Percentiles rank a stretch among this genome's conserved stretches.
phyloP scores from a whole-genome alignment of 2,113 vertebrate species.

The Callocephalon fimbriatum region DNA sequence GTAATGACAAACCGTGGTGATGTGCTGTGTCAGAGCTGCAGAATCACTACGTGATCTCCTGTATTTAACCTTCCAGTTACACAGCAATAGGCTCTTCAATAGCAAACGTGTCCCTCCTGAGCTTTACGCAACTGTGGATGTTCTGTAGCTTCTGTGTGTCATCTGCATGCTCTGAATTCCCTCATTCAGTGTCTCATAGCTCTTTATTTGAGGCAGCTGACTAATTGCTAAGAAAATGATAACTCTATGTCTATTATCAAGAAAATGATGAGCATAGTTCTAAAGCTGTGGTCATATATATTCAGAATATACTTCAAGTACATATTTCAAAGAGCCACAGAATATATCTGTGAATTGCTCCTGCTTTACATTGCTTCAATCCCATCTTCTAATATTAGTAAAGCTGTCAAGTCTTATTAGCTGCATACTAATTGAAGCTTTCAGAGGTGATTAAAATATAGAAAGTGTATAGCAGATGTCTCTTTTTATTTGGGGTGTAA shows the following conservation, averaged over 20 bases:
- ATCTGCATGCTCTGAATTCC: background rate
- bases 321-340: background rate
- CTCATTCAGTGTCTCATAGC: background rate
- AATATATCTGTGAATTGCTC: background rate
- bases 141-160: background rate
- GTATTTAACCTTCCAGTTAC: background rate
- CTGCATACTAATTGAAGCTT: background rate
- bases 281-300: background rate
- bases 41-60: accelerated
- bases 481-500: background rate
- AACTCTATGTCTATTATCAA: background rate
- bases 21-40: background rate
- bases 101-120: background rate
- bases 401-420: constrained; percentile 11
- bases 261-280: background rate
- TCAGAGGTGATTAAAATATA: background rate
- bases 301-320: background rate
- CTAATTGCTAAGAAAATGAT: background rate
- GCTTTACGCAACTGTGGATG: accelerated
- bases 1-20: accelerated
- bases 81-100: background rate
- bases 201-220: background rate
- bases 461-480: background rate
- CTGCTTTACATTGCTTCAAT: background rate
- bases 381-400: background rate